Evolutionary conservation across 2,113 vertebrate species (phyloP).

Genomic region (Baryphthengus martii): DNA sequence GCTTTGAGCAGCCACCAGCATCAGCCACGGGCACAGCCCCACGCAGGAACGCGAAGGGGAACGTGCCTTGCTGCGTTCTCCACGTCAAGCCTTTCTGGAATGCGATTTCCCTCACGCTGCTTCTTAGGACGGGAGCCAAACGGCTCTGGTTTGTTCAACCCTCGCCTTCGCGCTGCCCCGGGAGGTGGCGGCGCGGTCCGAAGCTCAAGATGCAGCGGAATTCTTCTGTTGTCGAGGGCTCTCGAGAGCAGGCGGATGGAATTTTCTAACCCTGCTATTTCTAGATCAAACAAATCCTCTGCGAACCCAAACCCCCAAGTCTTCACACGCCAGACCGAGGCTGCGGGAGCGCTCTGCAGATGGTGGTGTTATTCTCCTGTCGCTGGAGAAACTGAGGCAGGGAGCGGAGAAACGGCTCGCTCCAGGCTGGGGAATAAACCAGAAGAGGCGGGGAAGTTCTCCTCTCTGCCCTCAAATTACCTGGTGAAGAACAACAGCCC

Average conservation of each 20-base stretch:
- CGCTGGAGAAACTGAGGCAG: constrained; percentile 47
- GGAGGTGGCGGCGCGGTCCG: neutral
- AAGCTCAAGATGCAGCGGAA: neutral
- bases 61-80: neutral
- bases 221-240: constrained; percentile 10
- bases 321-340: neutral
- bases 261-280: constrained; percentile 68
- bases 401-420: neutral
- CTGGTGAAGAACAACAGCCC: neutral
- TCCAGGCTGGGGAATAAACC: neutral
- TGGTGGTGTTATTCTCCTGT: neutral
- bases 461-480: neutral
- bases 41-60: neutral
- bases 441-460: neutral
- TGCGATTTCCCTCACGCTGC: neutral
- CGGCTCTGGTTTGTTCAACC: neutral
- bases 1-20: neutral
- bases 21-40: neutral
- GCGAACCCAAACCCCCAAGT: neutral
- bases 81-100: neutral
- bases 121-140: constrained; percentile 20
- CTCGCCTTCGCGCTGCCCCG: neutral
- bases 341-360: neutral
- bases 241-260: constrained; percentile 48
- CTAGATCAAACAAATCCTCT: constrained; percentile 58